Evolutionary conservation across 2,113 vertebrate species (phyloP).

Genomic region (Turdus rufiventris): DNA sequence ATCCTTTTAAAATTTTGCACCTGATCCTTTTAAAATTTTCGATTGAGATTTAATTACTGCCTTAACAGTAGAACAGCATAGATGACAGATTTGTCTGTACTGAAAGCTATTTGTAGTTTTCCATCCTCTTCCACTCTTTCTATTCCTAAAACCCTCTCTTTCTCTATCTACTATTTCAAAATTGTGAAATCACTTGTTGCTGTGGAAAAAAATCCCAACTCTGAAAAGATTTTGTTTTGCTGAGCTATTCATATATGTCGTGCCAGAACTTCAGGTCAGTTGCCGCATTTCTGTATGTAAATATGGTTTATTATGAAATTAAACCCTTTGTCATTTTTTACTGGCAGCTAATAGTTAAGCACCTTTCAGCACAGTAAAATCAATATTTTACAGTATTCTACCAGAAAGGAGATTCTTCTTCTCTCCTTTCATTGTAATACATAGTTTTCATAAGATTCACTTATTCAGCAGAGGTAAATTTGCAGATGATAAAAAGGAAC

Average conservation of each 20-base stretch:
- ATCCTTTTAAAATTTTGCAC: not conserved
- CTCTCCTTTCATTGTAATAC: not conserved
- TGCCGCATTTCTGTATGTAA: not conserved
- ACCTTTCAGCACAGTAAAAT: not conserved
- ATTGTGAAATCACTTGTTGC: not conserved
- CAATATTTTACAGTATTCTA: not conserved
- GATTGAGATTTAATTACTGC: not conserved
- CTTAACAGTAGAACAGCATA: not conserved
- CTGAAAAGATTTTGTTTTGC: not conserved
- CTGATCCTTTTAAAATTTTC: not conserved
- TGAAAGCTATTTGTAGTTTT: not conserved
- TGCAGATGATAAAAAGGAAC: accelerated
- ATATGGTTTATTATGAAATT: not conserved
- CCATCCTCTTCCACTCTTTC: not conserved
- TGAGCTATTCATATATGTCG: not conserved
- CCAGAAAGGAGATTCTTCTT: not conserved
- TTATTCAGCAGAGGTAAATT: not conserved
- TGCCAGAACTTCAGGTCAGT: not conserved
- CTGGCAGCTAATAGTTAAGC: not conserved
- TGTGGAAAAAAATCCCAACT: not conserved
- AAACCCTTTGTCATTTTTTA: not conserved
- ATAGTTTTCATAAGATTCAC: not conserved
- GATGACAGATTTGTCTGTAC: not conserved
- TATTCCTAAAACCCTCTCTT: not conserved
- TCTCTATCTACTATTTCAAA: not conserved